Base-by-base conservation (phyloP, 2,113 vertebrate genomes). In the Etheostoma spectabile region DNA sequence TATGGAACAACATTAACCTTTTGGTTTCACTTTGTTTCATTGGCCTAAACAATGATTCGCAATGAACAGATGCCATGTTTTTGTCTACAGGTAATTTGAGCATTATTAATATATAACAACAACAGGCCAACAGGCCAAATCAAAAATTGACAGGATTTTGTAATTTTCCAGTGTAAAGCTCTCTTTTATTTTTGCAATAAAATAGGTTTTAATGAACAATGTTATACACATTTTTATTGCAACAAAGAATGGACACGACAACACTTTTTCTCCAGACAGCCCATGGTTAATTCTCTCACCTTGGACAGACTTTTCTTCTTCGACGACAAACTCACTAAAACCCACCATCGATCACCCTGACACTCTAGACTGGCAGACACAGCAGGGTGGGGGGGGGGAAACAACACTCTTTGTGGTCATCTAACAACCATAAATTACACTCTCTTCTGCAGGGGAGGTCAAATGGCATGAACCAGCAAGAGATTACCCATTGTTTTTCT, bases 361-460 rank as follows among this genome's bases (percentile, higher is more conserved):
- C 45, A 19, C 80, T 73, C n/a, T 1, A 52, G 65, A 79, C 74
- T 42, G 77, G 48, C 78, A 59, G 30, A 48, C 69, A 24, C 67
- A 30, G 69, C 5, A 30, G 19, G 77, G 35, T 35, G 8, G 8
- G 8, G 35, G 1, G 8, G 38, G 35, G 10, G 74, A 30, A 2
- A 30, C 33, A 46, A 56, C 45, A 74, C 79, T 74, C 64, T 62
- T 73, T 84, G 77, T 64, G 71, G 82, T 86, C 84, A 52, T 73
- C 42, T 64, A 72, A 84, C 45, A 74, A 19, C 79, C 85, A 80
- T 82, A 86, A 84, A 84, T 88, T 70, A 82, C 80, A 74, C 74
- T 55, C 42, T 18, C 61, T 57, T 83, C 56, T 49, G 38, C 10
- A 55, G 46, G 57, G 46, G 63, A 78, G 83, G 80, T 84, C 85